These are phyloP conservation scores for Coptodon rendalli DNA, from an alignment of 2,113 vertebrate genomes.

Conservation along the genomic window DNA sequence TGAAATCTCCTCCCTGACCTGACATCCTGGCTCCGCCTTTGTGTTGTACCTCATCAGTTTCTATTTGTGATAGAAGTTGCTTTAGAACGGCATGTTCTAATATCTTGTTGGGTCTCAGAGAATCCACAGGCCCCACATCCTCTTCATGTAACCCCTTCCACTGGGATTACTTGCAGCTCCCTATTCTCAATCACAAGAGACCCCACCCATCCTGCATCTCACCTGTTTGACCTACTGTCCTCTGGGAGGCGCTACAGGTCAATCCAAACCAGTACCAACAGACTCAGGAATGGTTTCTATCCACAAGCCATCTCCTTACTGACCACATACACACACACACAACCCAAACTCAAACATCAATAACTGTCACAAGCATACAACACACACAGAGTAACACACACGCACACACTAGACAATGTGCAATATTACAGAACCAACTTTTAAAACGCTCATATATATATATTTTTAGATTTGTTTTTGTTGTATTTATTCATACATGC, in stretches of 20 bases:
- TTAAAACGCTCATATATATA: background rate
- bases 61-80: background rate
- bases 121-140: background rate
- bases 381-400: background rate
- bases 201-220: background rate
- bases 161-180: background rate
- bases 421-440: background rate
- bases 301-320: background rate
- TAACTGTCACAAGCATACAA: background rate
- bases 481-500: background rate
- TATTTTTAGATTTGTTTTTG: background rate
- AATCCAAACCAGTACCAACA: background rate
- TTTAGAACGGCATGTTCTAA: background rate
- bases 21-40: background rate
- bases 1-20: background rate
- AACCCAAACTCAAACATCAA: background rate
- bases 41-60: background rate
- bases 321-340: background rate
- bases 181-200: background rate
- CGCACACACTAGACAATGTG: background rate
- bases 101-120: background rate
- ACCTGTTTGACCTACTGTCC: background rate
- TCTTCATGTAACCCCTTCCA: background rate
- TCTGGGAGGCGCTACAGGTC: background rate
- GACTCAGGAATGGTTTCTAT: background rate